Conservation (phyloP, 2,888 invertebrate species). For the Synanthedon myopaeformis region DNA sequence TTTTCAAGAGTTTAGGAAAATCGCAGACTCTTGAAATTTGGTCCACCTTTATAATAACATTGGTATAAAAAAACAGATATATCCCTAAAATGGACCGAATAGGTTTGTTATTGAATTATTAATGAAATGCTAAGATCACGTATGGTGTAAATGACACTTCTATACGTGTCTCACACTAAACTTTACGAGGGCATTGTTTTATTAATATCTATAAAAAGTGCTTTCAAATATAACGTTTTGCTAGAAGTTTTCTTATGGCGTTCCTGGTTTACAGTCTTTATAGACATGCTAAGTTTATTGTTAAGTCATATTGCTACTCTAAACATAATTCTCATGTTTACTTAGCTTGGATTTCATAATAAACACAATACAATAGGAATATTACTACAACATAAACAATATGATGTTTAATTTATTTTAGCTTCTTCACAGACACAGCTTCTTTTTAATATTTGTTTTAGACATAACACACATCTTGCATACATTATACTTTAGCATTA, state of each 20-base stretch:
- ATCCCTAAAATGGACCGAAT: too few relatives aligned
- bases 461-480: too few relatives aligned
- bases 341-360: background rate
- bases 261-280: conserved; percentile 41
- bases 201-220: conserved; percentile 66
- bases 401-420: too few relatives aligned
- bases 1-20: too few relatives aligned
- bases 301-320: background rate
- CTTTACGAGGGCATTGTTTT: conserved; percentile 60
- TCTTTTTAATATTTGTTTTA: too few relatives aligned
- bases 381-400: too few relatives aligned
- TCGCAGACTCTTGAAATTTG: too few relatives aligned
- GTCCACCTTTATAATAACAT: too few relatives aligned
- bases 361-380: background rate
- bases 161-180: conserved; percentile 33
- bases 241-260: conserved; percentile 36
- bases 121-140: conserved; percentile 6
- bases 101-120: too few relatives aligned
- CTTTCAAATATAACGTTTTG: conserved; percentile 42
- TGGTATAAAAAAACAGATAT: too few relatives aligned
- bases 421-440: too few relatives aligned
- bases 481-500: too few relatives aligned
- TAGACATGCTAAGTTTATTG: conserved; percentile 41
- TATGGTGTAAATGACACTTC: conserved; percentile 11
- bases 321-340: background rate